Percentiles rank a stretch among this genome's conserved stretches.
Evolutionary conservation across 2,888 invertebrate genomes (phyloP).

Genomic region (Cryptus viduatorius): DNA sequence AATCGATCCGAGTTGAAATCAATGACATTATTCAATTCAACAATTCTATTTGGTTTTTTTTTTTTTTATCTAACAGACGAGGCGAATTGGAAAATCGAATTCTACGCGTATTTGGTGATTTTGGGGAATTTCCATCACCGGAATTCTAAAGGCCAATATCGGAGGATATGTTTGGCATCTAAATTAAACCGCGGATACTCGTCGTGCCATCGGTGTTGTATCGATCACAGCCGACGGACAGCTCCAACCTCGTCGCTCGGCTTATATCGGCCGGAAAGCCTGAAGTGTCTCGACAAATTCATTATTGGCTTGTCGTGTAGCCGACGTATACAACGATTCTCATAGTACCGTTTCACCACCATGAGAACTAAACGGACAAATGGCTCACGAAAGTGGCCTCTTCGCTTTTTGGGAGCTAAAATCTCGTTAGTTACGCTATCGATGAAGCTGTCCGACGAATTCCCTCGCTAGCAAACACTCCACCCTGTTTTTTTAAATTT

Average conservation of each 20-base stretch:
- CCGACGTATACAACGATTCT: neutral
- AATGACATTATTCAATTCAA: too few species aligned
- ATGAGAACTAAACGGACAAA: neutral
- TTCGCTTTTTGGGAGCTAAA: slow-evolving; percentile 26
- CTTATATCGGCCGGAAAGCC: slow-evolving; percentile 36
- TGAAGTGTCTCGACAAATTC: slow-evolving; percentile 44
- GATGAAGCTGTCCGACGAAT: slow-evolving; percentile 9
- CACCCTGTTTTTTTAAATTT: slow-evolving; percentile 37
- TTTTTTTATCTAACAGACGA: too few species aligned
- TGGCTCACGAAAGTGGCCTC: slow-evolving; percentile 5
- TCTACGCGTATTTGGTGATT: slow-evolving; percentile 32
- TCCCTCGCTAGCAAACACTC: neutral
- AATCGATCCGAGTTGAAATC: too few species aligned
- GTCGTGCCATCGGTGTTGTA: slow-evolving; percentile 11
- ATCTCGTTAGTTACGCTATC: slow-evolving; percentile 43
- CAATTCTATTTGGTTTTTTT: too few species aligned
- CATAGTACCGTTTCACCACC: neutral
- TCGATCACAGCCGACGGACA: slow-evolving; percentile 36
- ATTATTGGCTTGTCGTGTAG: slow-evolving; percentile 53
- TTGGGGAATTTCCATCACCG: neutral
- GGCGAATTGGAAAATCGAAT: slow-evolving; percentile 33
- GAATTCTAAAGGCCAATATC: slow-evolving; percentile 22
- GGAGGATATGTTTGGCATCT: slow-evolving; percentile 37
- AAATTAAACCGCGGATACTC: slow-evolving; percentile 48
- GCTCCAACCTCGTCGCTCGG: slow-evolving; percentile 4